These are phyloP conservation scores for Hylaea fasciaria DNA, from an alignment of 2,888 invertebrate genomes.

Conservation along the genomic window DNA sequence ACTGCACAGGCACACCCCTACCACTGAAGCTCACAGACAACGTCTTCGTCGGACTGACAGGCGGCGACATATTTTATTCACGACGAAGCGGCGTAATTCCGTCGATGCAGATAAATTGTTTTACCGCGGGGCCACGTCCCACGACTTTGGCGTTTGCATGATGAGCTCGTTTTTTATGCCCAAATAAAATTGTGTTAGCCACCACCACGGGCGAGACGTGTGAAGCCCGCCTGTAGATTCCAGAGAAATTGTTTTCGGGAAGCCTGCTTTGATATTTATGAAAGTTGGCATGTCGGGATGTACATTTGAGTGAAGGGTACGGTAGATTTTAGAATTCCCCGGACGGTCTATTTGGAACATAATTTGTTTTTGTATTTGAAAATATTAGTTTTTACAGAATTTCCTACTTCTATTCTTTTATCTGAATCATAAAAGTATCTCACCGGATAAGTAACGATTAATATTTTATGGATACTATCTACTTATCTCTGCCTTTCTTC, in stretches of 20 bases:
- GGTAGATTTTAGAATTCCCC: slow-evolving; percentile 59
- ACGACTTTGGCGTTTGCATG: slow-evolving; percentile 83
- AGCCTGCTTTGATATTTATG: slow-evolving; percentile 82
- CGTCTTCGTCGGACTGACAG: slow-evolving; percentile 78
- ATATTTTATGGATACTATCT: background rate
- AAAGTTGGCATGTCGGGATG: slow-evolving; percentile 71
- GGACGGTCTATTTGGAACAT: slow-evolving; percentile 46
- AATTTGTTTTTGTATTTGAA: slow-evolving; percentile 45
- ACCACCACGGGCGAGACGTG: slow-evolving; percentile 67
- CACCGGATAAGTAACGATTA: no score
- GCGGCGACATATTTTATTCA: slow-evolving; percentile 84
- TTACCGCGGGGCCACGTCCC: slow-evolving; percentile 82
- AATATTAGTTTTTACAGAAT: slow-evolving; percentile 6
- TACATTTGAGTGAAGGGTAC: slow-evolving; percentile 74
- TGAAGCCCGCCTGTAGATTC: slow-evolving; percentile 69
- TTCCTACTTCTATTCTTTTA: no score
- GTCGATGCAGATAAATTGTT: slow-evolving; percentile 85
- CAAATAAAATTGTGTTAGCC: slow-evolving; percentile 84
- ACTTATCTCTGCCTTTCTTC: background rate
- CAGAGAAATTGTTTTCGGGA: slow-evolving; percentile 78
- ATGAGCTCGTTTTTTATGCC: slow-evolving; percentile 84
- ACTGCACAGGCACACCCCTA: slow-evolving; percentile 60
- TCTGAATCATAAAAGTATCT: no score
- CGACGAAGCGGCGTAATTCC: slow-evolving; percentile 80
- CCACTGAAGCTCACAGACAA: slow-evolving; percentile 54